These are phyloP conservation scores for Okamejei kenojei DNA, from an alignment of 2,797 vertebrate genomes.

Conservation along the genomic window DNA sequence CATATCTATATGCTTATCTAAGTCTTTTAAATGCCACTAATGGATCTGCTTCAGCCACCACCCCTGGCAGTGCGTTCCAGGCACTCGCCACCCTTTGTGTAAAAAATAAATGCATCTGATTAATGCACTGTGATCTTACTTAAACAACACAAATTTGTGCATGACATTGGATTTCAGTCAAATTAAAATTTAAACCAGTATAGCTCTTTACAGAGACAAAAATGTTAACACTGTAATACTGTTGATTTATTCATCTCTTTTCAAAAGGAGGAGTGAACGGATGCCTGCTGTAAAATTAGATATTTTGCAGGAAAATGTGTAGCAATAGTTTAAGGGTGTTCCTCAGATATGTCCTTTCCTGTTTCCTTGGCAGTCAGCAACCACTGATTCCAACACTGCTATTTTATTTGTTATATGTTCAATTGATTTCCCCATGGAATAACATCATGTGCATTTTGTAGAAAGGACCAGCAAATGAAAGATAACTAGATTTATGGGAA, in stretches of 20 bases:
- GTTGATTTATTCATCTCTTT: not conserved
- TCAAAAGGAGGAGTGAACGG: not conserved
- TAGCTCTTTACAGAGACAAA: not conserved
- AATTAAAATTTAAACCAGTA: not conserved
- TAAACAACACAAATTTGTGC: not conserved
- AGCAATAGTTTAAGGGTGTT: not conserved
- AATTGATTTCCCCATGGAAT: not conserved
- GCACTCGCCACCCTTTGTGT: too few relatives aligned
- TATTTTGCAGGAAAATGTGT: not conserved
- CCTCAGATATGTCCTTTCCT: not conserved
- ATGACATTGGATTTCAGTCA: not conserved
- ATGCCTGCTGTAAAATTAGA: not conserved
- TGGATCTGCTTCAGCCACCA: too few relatives aligned
- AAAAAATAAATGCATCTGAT: too few relatives aligned
- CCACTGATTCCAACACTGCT: not conserved
- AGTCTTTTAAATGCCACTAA: too few relatives aligned
- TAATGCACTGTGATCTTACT: not conserved
- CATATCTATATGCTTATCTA: too few relatives aligned
- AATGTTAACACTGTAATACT: not conserved
- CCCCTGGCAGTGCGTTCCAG: too few relatives aligned
- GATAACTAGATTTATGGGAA: not conserved
- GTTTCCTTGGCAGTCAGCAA: not conserved
- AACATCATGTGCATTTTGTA: not conserved
- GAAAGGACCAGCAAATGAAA: not conserved
- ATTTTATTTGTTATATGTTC: not conserved